Evolutionary conservation across 1,140 invertebrate genomes (phyloP).

Genomic region (Melanaphis sacchari): DNA sequence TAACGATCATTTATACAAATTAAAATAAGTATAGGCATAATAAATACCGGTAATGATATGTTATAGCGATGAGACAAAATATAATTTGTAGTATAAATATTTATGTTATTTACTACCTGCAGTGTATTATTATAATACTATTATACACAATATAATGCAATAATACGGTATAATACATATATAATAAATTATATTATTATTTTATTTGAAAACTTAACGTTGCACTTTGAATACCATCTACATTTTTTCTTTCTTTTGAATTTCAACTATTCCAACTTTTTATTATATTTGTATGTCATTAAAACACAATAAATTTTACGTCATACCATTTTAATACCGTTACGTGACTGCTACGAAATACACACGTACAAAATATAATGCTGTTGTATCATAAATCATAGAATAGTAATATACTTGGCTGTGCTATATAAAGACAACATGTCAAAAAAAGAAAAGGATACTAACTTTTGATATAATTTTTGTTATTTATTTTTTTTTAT

Average conservation of each 20-base stretch:
- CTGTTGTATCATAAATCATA: too few species aligned
- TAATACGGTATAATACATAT: neutral
- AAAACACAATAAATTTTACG: neutral
- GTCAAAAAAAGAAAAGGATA: neutral
- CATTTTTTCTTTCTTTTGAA: neutral
- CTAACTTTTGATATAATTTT: neutral
- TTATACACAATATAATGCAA: neutral
- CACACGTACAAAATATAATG: neutral
- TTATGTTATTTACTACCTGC: conserved; percentile 9
- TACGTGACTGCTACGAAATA: neutral
- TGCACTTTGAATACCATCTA: neutral
- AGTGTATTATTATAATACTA: too few species aligned
- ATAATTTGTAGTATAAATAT: neutral
- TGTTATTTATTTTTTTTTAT: neutral
- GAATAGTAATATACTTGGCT: neutral
- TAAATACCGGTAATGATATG: neutral
- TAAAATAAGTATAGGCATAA: neutral
- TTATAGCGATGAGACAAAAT: neutral
- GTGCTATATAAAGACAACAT: neutral
- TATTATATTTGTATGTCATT: conserved; percentile 11
- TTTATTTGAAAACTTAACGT: neutral
- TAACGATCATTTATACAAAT: conserved; percentile 11
- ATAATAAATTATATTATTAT: neutral
- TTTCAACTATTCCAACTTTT: neutral
- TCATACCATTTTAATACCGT: neutral